phyloP scores from a whole-genome alignment of 2,113 vertebrate species.

The Myrmophylax atrothorax region DNA sequence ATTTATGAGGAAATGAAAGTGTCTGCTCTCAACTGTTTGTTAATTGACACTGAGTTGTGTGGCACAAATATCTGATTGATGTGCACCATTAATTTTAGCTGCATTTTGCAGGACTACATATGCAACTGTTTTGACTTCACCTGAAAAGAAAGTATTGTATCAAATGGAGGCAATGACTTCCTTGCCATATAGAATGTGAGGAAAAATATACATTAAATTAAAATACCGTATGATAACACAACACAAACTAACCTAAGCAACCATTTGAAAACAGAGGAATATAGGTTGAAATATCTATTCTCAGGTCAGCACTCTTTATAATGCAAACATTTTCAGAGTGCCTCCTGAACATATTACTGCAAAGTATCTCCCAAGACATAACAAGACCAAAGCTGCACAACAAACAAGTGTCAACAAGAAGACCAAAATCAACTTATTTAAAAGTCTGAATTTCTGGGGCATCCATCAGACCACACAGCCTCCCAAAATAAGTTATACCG shows the following conservation, averaged over 20 bases:
- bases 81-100: background rate
- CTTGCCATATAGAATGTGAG: background rate
- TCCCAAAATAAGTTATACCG: background rate
- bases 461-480: background rate
- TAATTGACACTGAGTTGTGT: accelerated
- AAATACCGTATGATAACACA: background rate
- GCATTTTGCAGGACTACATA: background rate
- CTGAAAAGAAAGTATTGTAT: background rate
- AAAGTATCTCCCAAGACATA: background rate
- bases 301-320: background rate
- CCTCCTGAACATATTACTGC: background rate
- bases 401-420: background rate
- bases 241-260: background rate
- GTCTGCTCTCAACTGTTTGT: background rate
- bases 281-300: background rate
- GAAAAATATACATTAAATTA: background rate
- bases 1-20: background rate
- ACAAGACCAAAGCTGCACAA: background rate
- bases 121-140: background rate
- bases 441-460: background rate
- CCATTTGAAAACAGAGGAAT: background rate
- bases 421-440: background rate
- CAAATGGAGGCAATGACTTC: background rate
- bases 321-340: background rate
- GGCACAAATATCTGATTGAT: background rate